These are phyloP conservation scores for Chloropsis hardwickii DNA, from an alignment of 2,113 vertebrate species.

Conservation along the genomic window DNA sequence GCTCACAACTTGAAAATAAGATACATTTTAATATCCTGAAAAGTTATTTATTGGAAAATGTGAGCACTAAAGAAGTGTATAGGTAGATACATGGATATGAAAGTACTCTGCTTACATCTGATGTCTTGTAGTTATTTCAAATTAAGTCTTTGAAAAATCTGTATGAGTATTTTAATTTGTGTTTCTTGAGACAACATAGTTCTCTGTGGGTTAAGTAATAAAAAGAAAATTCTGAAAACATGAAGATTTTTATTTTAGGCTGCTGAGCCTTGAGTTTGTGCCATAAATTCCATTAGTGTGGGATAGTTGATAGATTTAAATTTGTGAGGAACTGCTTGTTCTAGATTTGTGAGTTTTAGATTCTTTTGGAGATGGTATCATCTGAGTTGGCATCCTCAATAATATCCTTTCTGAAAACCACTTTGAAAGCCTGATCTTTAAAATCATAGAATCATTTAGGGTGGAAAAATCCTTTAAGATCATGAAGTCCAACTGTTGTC, in stretches of 20 bases:
- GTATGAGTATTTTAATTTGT: not conserved
- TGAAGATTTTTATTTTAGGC: not conserved
- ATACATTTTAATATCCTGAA: conserved; percentile 10
- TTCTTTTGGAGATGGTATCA: not conserved
- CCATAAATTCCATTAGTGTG: not conserved
- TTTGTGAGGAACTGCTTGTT: not conserved
- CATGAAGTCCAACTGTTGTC: not conserved
- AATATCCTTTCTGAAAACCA: not conserved
- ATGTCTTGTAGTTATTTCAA: not conserved
- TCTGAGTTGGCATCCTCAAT: not conserved
- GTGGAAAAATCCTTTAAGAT: not conserved
- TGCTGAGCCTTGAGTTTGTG: not conserved
- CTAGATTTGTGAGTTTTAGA: not conserved
- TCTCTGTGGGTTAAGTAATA: not conserved
- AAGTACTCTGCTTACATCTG: not conserved
- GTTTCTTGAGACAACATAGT: not conserved
- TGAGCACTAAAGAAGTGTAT: not conserved
- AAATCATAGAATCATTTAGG: not conserved
- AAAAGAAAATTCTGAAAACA: not conserved
- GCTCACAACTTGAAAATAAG: not conserved
- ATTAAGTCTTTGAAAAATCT: not conserved
- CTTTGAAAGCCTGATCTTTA: not conserved
- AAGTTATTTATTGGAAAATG: not conserved
- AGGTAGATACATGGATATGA: not conserved
- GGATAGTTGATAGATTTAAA: not conserved